phyloP scores from a whole-genome alignment of 2,113 vertebrate species.

The Stegastes partitus region DNA sequence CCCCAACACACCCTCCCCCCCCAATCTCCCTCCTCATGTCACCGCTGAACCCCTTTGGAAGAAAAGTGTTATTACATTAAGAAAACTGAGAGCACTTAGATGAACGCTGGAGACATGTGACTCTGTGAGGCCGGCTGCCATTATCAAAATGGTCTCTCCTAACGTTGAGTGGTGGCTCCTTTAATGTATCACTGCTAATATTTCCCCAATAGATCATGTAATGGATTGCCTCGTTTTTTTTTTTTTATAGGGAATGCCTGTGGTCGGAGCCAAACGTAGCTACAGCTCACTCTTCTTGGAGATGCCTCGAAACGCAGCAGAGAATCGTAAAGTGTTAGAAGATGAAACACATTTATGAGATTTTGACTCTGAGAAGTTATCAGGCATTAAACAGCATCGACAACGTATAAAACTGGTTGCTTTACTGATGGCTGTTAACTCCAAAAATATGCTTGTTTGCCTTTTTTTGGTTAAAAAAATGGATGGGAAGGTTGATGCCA shows the following conservation, averaged over 20 bases:
- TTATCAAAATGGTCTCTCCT: slow-evolving; percentile 18
- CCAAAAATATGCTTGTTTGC: not conserved
- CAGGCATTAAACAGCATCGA: not conserved
- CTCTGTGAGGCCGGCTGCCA: slow-evolving; percentile 6
- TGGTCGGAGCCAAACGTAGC: slow-evolving; percentile 28
- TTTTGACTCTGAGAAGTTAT: not conserved
- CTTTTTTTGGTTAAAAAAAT: not conserved
- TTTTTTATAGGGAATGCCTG: slow-evolving; percentile 16
- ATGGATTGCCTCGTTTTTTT: slow-evolving; percentile 22
- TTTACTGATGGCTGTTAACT: slow-evolving; percentile 10
- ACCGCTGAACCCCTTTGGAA: slow-evolving; percentile 10
- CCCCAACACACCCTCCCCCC: not conserved
- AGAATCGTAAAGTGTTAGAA: slow-evolving; percentile 3
- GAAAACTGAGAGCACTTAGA: slow-evolving; percentile 44
- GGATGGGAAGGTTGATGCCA: no score
- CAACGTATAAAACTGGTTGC: not conserved
- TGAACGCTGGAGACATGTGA: not conserved
- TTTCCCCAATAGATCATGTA: slow-evolving; percentile 27
- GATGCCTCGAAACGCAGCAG: slow-evolving; percentile 21
- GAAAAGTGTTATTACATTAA: slow-evolving; percentile 61
- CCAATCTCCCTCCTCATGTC: not conserved
- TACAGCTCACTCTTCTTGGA: slow-evolving; percentile 23
- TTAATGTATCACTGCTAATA: slow-evolving; percentile 36
- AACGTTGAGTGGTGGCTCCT: slow-evolving; percentile 3
- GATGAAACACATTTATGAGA: slow-evolving; percentile 47